A percentile compares a stretch with the other conserved stretches of the same genome.
Conservation (phyloP, 2,113 vertebrate genomes). For the Sinocyclocheilus grahami region DNA sequence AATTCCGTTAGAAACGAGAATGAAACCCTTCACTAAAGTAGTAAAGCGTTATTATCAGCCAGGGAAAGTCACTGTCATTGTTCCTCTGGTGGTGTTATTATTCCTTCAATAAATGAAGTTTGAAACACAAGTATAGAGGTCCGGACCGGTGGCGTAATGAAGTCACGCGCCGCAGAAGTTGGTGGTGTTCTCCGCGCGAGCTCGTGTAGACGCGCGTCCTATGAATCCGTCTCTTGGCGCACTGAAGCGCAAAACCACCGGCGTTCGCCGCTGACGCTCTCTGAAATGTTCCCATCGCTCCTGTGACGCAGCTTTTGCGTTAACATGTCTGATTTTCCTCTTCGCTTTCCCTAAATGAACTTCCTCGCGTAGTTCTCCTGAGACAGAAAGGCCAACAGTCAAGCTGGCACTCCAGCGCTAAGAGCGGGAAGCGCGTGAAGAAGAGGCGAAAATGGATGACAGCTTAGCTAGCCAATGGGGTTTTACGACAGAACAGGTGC, state of each 20-base stretch:
- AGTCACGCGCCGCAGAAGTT: background rate
- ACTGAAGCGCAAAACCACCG: slow-evolving; percentile 7
- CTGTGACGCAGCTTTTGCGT: slow-evolving; percentile 13
- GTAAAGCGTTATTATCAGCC: background rate
- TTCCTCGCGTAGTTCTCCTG: slow-evolving; percentile 31
- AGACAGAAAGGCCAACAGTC: slow-evolving; percentile 46
- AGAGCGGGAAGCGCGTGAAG: slow-evolving; percentile 18
- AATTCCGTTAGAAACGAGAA: slow-evolving; percentile 1
- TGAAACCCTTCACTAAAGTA: background rate
- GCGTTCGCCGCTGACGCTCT: background rate
- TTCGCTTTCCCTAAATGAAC: slow-evolving; percentile 24
- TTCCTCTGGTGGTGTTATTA: background rate
- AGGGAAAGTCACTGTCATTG: slow-evolving; percentile 7
- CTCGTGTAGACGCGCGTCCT: background rate
- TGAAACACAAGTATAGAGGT: slow-evolving; percentile 7
- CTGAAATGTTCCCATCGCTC: slow-evolving; percentile 45
- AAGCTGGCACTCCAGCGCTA: slow-evolving; percentile 34
- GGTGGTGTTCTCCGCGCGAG: slow-evolving; percentile 1
- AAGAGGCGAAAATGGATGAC: slow-evolving; percentile 24
- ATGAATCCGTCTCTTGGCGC: slow-evolving; percentile 42
- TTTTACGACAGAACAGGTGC: slow-evolving; percentile 18
- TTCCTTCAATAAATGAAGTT: slow-evolving; percentile 22
- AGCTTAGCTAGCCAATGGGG: slow-evolving; percentile 32
- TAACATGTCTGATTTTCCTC: slow-evolving; percentile 23
- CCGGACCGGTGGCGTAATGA: slow-evolving; percentile 7